Base-by-base conservation (phyloP, 1,140 invertebrate species). In the Hyles euphorbiae region DNA sequence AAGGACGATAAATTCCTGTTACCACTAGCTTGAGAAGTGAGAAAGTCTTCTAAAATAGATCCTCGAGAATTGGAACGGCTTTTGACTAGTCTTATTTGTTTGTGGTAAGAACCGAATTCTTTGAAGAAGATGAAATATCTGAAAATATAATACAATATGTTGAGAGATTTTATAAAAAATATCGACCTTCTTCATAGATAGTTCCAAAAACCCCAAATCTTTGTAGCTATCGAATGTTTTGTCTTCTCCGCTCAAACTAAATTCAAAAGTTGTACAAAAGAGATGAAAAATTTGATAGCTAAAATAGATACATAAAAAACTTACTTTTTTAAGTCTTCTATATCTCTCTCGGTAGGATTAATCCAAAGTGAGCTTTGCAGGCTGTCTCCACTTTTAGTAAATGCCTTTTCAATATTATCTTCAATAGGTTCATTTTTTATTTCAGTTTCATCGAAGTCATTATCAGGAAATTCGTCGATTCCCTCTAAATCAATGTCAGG, bases 91-190 rank as follows among this genome's bases (percentile, higher is more conserved):
- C 68, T 87, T 53, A 89, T 58, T 81, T 91, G 91, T 49, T 78
- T 87, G 67, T 89, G 87, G 57, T 90, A 79, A 48, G 81, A 87
- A 53, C 86, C 88, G 53, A 91, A 81, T 68, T 92, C 91, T 74
- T 90, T 90, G 62, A 91, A 92, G 67, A 87, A 91, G 63, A 75
- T 78, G 67, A 88, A 90, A 66, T 92, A 92, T 72, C 90, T 91
- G 71, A 45, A 89, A 90, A 60, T 22, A 22, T 22, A 22, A 22
- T 22, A 22, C 22, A 22, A 22, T 2, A 22, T 0, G 22, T 22
- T 22, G 22, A 22, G 22, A 22, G 22, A 22, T 22, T 1, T 22
- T 22, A 22, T 22, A 22, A 22, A 22, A 22, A 22, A 22, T 22
- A 22, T 22, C 2, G 22, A 22, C n/a, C n/a, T 22, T 22, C 22